Base-by-base conservation (phyloP, 2,888 invertebrate species). In the Trissonchulus latispiculum region DNA sequence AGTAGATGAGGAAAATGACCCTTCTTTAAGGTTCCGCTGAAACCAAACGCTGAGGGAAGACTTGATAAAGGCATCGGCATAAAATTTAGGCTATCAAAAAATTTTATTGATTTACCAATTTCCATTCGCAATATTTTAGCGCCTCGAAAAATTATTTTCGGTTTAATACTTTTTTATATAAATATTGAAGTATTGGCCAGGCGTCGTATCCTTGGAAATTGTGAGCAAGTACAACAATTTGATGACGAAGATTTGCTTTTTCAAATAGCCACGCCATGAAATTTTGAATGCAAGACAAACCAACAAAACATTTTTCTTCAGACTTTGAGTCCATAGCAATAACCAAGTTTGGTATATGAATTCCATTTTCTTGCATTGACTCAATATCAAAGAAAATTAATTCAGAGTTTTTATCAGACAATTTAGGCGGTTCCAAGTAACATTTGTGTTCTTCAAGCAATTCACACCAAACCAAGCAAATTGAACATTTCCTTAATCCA, bases 351-450 rank as follows among this genome's bases (percentile, higher is more conserved):
- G 69, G 69, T 18, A 36, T 68, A 68, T 68, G 69, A 28, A 36
- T 3, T 33, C 69, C 69, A 36, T 23, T 36, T n/a, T 68, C 69
- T 23, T 33, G 33, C 69, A 68, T 68, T 8, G 69, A 23, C n/a
- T 68, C 69, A 31, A 68, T 33, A 36, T 68, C 69, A 68, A 68
- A 68, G n/a, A 36, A 68, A 8, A 68, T 68, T 8, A 35, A 68
- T 33, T 35, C 33, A 15, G 18, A 35, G 31, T 23, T 3, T 32
- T 68, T 23, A 23, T 23, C 8, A 23, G 48, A 23, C 8, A 48
- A 23, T 15, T 8, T 15, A 8, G 48, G 48, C 48, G 8, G 48
- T 48, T 48, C 48, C 8, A 48, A 15, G 23, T 48, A 48, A 48
- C 48, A 48, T 15, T 15, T 48, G 23, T 48, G 48, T 15, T 48